Percentiles rank a stretch among this genome's conserved stretches.
Evolutionary conservation across 1,140 invertebrate genomes (phyloP).

Genomic region (Pectinophora gossypiella): DNA sequence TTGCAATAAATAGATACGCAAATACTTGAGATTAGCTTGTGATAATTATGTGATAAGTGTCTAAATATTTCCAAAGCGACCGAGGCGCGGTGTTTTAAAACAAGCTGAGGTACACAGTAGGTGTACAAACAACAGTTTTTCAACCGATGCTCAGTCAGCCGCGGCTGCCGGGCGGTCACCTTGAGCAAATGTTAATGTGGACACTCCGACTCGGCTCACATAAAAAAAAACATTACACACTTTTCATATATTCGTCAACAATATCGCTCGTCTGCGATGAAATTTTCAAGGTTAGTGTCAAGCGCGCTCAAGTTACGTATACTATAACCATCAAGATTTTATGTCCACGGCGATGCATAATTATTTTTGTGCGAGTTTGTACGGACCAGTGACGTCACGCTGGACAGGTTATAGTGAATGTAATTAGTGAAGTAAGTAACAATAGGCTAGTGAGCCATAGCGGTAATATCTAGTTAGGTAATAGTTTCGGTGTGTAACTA

Average conservation of each 20-base stretch:
- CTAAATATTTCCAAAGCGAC: too few species aligned
- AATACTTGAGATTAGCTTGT: too few species aligned
- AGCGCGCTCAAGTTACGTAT: slow-evolving; percentile 4
- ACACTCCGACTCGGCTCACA: slow-evolving; percentile 41
- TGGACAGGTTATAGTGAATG: too few species aligned
- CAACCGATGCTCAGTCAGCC: slow-evolving; percentile 61
- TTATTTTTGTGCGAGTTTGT: too few species aligned
- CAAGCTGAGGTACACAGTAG: slow-evolving; percentile 28
- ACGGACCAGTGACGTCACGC: too few species aligned
- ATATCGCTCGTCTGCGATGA: slow-evolving; percentile 27
- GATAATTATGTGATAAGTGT: too few species aligned
- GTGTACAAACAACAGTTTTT: slow-evolving; percentile 33
- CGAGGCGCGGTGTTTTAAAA: slow-evolving; percentile 13
- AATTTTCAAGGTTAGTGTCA: slow-evolving; percentile 36
- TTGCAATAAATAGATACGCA: too few species aligned
- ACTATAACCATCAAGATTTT: too few species aligned
- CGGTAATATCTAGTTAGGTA: slow-evolving; percentile 16
- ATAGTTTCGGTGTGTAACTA: slow-evolving; percentile 17
- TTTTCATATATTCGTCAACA: slow-evolving; percentile 40
- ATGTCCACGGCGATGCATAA: too few species aligned
- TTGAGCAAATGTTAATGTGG: slow-evolving; percentile 68
- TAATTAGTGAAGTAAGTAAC: background rate
- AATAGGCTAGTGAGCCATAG: slow-evolving; percentile 1
- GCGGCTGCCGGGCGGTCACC: slow-evolving; percentile 60
- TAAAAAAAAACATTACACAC: slow-evolving; percentile 50